Conservation (phyloP, 2,888 invertebrate genomes). For the Colostygia pectinataria region DNA sequence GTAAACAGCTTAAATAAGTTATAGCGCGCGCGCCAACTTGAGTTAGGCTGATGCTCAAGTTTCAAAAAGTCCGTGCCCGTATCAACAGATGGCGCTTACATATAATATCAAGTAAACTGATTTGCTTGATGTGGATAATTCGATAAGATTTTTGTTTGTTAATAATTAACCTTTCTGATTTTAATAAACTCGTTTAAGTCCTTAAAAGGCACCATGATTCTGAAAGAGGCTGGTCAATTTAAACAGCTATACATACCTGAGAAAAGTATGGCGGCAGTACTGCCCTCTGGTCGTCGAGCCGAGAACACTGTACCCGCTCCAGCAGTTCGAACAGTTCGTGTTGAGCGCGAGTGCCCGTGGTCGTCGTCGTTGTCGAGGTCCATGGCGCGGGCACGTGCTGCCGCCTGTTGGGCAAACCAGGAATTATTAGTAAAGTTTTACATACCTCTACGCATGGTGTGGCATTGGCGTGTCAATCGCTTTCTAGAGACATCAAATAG, state of each 20-base stretch:
- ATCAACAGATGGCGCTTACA: conserved; percentile 23
- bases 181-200: too few species aligned
- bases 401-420: conserved; percentile 78
- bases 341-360: conserved; percentile 80
- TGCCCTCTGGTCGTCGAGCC: conserved; percentile 98
- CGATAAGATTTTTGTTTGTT: background rate
- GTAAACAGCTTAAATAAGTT: background rate
- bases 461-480: too few species aligned
- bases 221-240: background rate
- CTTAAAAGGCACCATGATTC: too few species aligned
- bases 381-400: conserved; percentile 85
- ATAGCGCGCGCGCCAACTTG: background rate
- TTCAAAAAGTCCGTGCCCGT: background rate
- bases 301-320: conserved; percentile 96
- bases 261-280: conserved; percentile 95
- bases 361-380: conserved; percentile 75
- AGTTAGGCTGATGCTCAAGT: background rate
- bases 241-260: conserved; percentile 88
- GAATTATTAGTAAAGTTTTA: conserved; percentile 35
- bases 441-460: too few species aligned
- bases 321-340: conserved; percentile 96
- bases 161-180: too few species aligned
- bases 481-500: too few species aligned
- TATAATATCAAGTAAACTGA: too few species aligned
- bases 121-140: too few species aligned